Conservation (phyloP, 2,797 vertebrate genomes). For the Nannoperca australis region DNA sequence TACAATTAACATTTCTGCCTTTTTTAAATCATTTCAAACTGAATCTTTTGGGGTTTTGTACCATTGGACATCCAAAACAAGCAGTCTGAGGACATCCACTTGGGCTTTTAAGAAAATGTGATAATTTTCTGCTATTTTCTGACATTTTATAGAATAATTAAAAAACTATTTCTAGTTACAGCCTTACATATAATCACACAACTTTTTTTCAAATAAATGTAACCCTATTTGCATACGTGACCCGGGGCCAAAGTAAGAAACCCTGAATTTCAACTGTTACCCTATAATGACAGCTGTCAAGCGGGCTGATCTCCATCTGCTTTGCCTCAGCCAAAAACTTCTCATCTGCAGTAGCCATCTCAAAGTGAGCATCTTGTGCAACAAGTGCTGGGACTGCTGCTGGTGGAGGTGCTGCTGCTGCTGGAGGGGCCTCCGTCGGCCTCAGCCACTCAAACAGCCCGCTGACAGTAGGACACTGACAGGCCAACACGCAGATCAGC, state of each 20-base stretch:
- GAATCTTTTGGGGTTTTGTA: neutral
- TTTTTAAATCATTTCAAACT: neutral
- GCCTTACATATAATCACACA: neutral
- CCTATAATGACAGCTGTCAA: constrained; percentile 78
- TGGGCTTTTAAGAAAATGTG: neutral
- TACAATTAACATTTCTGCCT: neutral
- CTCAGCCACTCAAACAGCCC: constrained; percentile 86
- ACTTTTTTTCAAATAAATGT: neutral
- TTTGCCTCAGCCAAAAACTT: constrained; percentile 81
- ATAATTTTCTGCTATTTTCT: neutral
- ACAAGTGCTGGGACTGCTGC: constrained; percentile 45
- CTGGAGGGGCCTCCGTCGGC: constrained; percentile 15
- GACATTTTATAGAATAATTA: neutral
- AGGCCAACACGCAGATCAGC: constrained; percentile 58
- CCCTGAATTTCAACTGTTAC: constrained; percentile 51
- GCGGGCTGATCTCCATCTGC: constrained; percentile 73
- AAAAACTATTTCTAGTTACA: neutral
- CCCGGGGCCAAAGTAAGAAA: neutral
- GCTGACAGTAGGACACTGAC: constrained; percentile 49
- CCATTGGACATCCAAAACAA: neutral
- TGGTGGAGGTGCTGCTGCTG: constrained; percentile 27
- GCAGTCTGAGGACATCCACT: neutral
- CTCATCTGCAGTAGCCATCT: constrained; percentile 79
- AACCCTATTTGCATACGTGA: neutral
- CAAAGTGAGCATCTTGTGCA: constrained; percentile 74